Base-by-base conservation (phyloP, 1,140 invertebrate genomes). In the Heliconius congener region DNA sequence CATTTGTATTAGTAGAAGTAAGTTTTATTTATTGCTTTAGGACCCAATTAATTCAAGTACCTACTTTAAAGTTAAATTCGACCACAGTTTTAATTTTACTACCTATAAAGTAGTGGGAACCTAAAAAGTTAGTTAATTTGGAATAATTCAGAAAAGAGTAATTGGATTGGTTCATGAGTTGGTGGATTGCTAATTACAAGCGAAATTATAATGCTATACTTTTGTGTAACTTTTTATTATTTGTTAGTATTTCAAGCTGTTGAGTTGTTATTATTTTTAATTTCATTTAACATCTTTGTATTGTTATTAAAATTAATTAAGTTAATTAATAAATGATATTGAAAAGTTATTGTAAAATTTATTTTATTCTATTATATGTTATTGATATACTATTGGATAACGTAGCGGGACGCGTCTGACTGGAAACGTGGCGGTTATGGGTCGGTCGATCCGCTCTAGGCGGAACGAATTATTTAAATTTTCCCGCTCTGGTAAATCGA, bases 41-140 rank as follows among this genome's bases (percentile, higher is more conserved):
- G 74, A 80, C 74, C 74, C 79, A 80, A 80, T 80, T 80, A 80
- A 80, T 73, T 80, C 57, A 71, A 77, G 74, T 42, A 77, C 71
- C 74, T 42, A 80, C 79, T 55, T 55, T 52, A 11, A 71, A 52
- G 52, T 73, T 76, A 80, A 80, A 80, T 80, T 76, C 42, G 71
- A 73, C 75, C 71, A 76, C 74, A 80, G 74, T 80, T 80, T 80
- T 80, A 77, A 80, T 73, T 80, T 77, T 52, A 57, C 46, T 80
- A 46, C 42, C 42, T 46, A 46, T 16, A 46, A 46, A 46, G 42
- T 46, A 46, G 37, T 76, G 50, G 74, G 50, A 18, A 52, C 50
- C 37, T 39, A 71, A 18, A 80, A 77, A 80, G 74, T 80, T 80
- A 42, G 60, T 75, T 42, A 72, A 55, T 80, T 74, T 70, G 74